Evolutionary conservation across 1,140 invertebrate genomes (phyloP), one percentile per base, ranked within the genome.

Genomic region (Apis cerana): DNA sequence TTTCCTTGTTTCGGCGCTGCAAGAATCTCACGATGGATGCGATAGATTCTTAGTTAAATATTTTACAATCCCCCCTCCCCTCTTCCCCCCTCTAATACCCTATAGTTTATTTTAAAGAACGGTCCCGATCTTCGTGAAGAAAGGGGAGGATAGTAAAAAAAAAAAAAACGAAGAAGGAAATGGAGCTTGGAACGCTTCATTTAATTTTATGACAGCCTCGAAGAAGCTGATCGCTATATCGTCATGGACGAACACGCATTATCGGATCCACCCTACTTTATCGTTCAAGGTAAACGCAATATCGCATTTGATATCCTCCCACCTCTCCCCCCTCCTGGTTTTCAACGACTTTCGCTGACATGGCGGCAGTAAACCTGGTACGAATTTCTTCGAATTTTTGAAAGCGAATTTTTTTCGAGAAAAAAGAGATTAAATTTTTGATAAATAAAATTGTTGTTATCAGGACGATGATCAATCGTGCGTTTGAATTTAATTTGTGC

Each of bases 191-290:
- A 84, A 80, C 85, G 76, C 61, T 76, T 87, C 86, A 80, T 87
- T 87, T 84, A 70, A 70, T 87, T 87, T 87, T 84, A 86, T 68
- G 86, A 87, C 85, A 72, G 68, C 59, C 43, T 65, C 77, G 76
- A 76, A 74, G 76, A 76, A 74, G 65, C 74, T 82, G 81, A 80
- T 85, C 70, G 70, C n/a, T 72, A 75, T 75, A 70, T 54, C 85
- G 70, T 75, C 75, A 71, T 72, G 61, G 75, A 58, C 71, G 80
- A 76, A 48, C 72, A 78, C 75, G 81, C 80, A 68, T 86, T 84
- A 76, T 82, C 71, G 81, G 74, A 83, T 74, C 56, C 67, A 52
- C 61, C 62, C 58, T 61, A 70, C 48, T 70, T 77, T 86, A 80
- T 78, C 65, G 48, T 65, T 62, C 85, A 58, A 76, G 76, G 71